Evolutionary conservation across 2,113 vertebrate species (phyloP).

Genomic region (Athene noctua): DNA sequence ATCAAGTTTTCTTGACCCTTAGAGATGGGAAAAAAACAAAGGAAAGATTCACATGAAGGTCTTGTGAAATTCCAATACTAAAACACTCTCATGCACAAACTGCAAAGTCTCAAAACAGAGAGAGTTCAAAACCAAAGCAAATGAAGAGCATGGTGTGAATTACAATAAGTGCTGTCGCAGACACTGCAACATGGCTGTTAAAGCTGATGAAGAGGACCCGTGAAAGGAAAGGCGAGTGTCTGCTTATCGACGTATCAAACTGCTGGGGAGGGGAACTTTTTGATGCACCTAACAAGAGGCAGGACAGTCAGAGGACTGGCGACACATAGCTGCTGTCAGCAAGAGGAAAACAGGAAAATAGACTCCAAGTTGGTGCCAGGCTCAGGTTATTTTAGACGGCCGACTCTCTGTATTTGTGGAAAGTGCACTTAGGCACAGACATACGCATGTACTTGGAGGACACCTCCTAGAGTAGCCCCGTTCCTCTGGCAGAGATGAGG

Average conservation of each 20-base stretch:
- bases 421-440: fast-evolving
- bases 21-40: neutral
- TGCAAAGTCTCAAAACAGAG: neutral
- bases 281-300: fast-evolving
- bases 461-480: fast-evolving
- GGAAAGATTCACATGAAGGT: neutral
- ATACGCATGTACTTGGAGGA: fast-evolving
- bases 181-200: fast-evolving
- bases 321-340: neutral
- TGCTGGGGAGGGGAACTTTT: neutral
- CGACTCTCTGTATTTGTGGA: fast-evolving
- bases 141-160: neutral
- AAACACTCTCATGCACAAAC: neutral
- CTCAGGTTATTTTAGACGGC: neutral
- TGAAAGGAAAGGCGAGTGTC: neutral
- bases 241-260: fast-evolving
- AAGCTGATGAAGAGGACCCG: neutral
- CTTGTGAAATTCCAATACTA: neutral
- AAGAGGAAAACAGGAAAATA: fast-evolving
- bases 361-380: too few species aligned
- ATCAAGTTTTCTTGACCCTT: neutral
- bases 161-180: fast-evolving
- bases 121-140: neutral
- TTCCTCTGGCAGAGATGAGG: neutral
- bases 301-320: neutral